These are phyloP conservation scores for Asobara japonica DNA, from an alignment of 1,140 invertebrate genomes.

Conservation along the genomic window DNA sequence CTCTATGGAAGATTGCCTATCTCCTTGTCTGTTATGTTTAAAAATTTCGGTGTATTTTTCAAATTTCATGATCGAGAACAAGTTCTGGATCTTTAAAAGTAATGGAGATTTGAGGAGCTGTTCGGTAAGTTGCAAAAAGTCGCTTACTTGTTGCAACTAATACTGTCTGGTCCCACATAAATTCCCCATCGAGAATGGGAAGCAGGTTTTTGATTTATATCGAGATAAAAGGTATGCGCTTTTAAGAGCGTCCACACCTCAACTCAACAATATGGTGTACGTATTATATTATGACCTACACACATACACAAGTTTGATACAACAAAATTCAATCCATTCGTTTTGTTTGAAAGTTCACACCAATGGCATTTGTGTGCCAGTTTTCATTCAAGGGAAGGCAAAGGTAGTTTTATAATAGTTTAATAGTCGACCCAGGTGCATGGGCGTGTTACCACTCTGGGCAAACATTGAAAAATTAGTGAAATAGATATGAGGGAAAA, in stretches of 20 bases:
- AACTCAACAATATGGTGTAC: background rate
- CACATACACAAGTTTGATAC: background rate
- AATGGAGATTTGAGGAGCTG: no score
- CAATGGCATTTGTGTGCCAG: slow-evolving; percentile 57
- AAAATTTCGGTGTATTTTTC: no score
- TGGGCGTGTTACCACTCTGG: slow-evolving; percentile 44
- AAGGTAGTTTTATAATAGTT: slow-evolving; percentile 46
- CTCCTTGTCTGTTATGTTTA: no score
- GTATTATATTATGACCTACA: background rate
- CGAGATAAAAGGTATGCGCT: background rate
- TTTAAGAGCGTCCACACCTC: background rate
- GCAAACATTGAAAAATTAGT: slow-evolving; percentile 17
- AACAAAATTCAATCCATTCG: slow-evolving; percentile 43
- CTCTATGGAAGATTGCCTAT: no score
- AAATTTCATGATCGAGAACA: no score
- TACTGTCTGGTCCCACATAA: background rate
- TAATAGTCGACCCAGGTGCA: slow-evolving; percentile 49
- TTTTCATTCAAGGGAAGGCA: background rate
- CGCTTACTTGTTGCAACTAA: background rate
- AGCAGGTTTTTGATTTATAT: background rate
- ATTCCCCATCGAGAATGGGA: background rate
- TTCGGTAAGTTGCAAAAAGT: no score
- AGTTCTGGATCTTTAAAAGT: no score
- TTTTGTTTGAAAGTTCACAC: slow-evolving; percentile 60
- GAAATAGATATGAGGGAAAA: background rate